These are phyloP conservation scores for Polyodon spathula DNA, from an alignment of 2,113 vertebrate genomes.

Conservation along the genomic window DNA sequence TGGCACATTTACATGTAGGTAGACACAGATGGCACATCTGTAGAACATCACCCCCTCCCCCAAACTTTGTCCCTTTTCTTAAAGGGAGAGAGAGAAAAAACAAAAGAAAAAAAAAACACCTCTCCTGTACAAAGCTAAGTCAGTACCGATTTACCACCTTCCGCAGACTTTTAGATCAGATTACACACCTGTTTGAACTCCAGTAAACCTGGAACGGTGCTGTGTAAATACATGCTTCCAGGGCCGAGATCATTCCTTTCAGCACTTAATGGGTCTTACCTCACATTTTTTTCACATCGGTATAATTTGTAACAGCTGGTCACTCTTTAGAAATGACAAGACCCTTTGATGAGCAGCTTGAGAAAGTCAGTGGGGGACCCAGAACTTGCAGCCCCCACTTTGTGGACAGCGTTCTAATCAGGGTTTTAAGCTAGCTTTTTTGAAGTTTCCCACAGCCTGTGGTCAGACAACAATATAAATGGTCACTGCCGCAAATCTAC, in stretches of 20 bases:
- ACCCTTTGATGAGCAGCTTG: constrained; percentile 30
- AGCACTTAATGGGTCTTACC: constrained; percentile 30
- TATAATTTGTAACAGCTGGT: constrained; percentile 55
- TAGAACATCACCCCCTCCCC: no score
- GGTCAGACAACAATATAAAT: background rate
- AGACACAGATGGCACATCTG: no score
- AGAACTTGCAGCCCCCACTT: constrained; percentile 13
- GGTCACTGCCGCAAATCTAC: background rate
- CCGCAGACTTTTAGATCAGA: constrained; percentile 11
- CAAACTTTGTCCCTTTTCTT: no score
- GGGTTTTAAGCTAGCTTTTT: constrained; percentile 15
- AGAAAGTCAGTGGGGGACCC: constrained; percentile 16
- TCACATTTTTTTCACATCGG: constrained; percentile 24
- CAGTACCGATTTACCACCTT: background rate
- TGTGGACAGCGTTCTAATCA: constrained; percentile 3
- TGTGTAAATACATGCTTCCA: constrained; percentile 41
- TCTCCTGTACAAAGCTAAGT: background rate
- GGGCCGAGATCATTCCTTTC: constrained; percentile 48
- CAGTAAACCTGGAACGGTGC: constrained; percentile 15
- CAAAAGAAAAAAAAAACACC: no score
- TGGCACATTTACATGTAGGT: no score
- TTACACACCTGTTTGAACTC: constrained; percentile 18
- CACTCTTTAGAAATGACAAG: constrained; percentile 27
- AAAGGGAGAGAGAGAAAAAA: no score
- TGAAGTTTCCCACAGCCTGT: constrained; percentile 29